A percentile compares a stretch with the other conserved stretches of the same genome.
These are phyloP conservation scores for Scelioninae gen. 1 DNA, from an alignment of 2,888 invertebrate species.

Conservation along the genomic window DNA sequence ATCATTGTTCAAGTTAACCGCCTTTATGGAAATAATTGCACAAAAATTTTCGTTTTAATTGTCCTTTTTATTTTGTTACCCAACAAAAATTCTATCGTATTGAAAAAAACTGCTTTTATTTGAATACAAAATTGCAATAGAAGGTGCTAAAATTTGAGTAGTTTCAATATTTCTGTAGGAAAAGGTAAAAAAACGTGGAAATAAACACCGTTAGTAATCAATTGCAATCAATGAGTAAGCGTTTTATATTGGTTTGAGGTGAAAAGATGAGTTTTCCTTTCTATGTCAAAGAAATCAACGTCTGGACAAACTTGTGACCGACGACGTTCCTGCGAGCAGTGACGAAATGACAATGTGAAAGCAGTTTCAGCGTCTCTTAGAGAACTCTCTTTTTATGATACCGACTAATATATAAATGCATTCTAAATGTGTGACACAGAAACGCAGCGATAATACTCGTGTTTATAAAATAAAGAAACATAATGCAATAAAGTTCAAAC, in stretches of 20 bases:
- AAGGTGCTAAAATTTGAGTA: neutral
- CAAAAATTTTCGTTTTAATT: neutral
- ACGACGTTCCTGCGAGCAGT: constrained; percentile 74
- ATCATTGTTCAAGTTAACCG: constrained; percentile 3
- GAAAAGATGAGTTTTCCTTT: constrained; percentile 78
- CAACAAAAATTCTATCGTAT: neutral
- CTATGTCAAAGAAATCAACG: constrained; percentile 80
- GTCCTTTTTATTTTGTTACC: neutral
- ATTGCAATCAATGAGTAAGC: constrained; percentile 35
- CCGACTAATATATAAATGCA: constrained; percentile 23
- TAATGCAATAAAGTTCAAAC: no score
- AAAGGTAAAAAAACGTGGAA: neutral
- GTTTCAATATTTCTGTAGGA: neutral
- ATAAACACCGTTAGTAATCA: constrained; percentile 3
- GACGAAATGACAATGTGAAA: constrained; percentile 82
- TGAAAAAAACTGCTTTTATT: no score
- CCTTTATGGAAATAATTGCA: neutral
- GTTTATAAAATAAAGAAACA: no score
- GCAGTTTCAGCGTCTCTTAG: constrained; percentile 76
- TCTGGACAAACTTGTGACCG: constrained; percentile 62
- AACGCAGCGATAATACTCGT: neutral
- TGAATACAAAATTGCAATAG: neutral
- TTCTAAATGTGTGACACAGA: constrained; percentile 22
- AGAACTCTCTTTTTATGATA: constrained; percentile 73
- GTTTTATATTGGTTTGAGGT: constrained; percentile 48